Percentiles rank a stretch among this genome's conserved stretches.
These are phyloP conservation scores for Drosophila fungiperda DNA, from an alignment of 2,888 invertebrate species.

Conservation along the genomic window DNA sequence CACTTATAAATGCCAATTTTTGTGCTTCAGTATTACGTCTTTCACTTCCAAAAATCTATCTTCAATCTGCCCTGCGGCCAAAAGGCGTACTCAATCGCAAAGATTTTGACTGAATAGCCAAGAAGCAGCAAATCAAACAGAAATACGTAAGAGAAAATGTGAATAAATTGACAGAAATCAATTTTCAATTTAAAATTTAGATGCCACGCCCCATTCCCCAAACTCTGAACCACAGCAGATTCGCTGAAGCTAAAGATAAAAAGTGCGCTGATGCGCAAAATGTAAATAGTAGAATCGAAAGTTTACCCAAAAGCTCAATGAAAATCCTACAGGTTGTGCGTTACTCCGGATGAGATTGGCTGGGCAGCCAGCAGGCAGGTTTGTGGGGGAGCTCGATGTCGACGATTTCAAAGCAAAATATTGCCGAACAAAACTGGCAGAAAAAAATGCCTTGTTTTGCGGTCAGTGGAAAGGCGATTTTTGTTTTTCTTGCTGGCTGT, in stretches of 20 bases:
- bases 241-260: constrained; percentile 55
- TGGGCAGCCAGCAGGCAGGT: neutral
- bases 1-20: constrained; percentile 40
- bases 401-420: constrained; percentile 69
- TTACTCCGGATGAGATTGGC: neutral
- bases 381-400: neutral
- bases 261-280: constrained; percentile 71
- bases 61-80: constrained; percentile 49
- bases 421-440: constrained; percentile 63
- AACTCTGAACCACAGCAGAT: neutral
- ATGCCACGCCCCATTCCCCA: constrained; percentile 27
- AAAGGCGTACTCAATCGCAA: constrained; percentile 53
- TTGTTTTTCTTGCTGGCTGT: constrained; percentile 26
- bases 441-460: constrained; percentile 49
- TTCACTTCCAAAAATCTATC: constrained; percentile 15
- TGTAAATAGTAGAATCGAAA: constrained; percentile 71
- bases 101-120: constrained; percentile 44
- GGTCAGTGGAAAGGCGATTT: constrained; percentile 53
- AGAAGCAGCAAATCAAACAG: constrained; percentile 49
- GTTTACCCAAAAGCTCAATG: constrained; percentile 53
- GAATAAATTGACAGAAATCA: constrained; percentile 69
- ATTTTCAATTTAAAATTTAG: constrained; percentile 79
- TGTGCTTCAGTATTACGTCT: neutral
- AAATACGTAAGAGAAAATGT: constrained; percentile 15
- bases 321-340: constrained; percentile 64